These are phyloP conservation scores for Borostomias antarcticus DNA, from an alignment of 2,797 vertebrate genomes.

Conservation along the genomic window DNA sequence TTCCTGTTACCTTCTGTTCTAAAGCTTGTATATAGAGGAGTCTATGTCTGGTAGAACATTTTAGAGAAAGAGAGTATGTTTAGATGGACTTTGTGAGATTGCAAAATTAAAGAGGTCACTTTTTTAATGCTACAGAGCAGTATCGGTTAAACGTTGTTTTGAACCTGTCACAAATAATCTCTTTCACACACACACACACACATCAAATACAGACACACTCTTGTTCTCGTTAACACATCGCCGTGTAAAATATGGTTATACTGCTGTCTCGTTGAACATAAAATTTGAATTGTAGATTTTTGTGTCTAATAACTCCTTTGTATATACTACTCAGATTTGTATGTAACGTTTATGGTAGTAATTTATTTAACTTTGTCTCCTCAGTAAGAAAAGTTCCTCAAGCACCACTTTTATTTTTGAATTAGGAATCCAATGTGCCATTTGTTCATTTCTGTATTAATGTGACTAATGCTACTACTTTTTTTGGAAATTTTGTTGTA, in stretches of 20 bases:
- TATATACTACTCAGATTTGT: conserved; percentile 85
- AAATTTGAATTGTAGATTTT: conserved; percentile 75
- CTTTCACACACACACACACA: conserved; percentile 22
- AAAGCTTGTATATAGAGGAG: conserved; percentile 55
- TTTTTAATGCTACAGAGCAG: conserved; percentile 23
- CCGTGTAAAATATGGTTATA: conserved; percentile 72
- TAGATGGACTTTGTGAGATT: conserved; percentile 49
- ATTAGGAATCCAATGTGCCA: conserved; percentile 82
- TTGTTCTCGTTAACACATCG: conserved; percentile 41
- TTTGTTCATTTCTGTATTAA: conserved; percentile 81
- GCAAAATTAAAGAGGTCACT: conserved; percentile 41
- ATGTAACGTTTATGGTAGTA: conserved; percentile 83
- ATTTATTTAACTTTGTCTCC: conserved; percentile 85
- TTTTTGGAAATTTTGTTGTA: conserved; percentile 50
- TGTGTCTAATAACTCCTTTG: conserved; percentile 77
- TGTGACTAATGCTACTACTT: conserved; percentile 73
- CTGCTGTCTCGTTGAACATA: conserved; percentile 71
- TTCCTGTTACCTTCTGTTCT: conserved; percentile 49
- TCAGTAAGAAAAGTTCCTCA: conserved; percentile 69
- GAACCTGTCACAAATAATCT: conserved; percentile 16
- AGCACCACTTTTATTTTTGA: conserved; percentile 76
- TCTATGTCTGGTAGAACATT: conserved; percentile 45
- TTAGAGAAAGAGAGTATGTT: conserved; percentile 46
- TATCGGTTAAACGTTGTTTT: conserved; percentile 14
- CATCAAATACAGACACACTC: conserved; percentile 28